Evolutionary conservation across 64 coral and sea anemone species (phyloP), one percentile per base, ranked within the genome.

Genomic region (Anthopleura sola): DNA sequence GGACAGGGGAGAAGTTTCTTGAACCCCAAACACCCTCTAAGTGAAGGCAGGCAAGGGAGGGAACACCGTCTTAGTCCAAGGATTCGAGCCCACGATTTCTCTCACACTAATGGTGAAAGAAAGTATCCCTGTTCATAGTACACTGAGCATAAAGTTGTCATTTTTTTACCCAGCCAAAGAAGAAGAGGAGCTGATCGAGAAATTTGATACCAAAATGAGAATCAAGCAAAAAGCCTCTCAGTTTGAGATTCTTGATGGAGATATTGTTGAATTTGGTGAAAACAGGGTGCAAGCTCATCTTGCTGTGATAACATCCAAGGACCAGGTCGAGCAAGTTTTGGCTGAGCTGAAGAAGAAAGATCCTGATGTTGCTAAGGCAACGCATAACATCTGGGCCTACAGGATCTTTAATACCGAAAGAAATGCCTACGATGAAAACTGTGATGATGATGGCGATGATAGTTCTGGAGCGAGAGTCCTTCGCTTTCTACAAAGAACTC

Each of bases 231-330:
- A 62, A 62, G n/a, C 58, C 58, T 62, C 66, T 31, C 9, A 76
- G 6, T 79, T 79, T 79, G 37, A 79, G 1, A 44, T 79, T 37
- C 9, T 79, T 49, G 37, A 79, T 26, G 44, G 76, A 8, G 44
- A 79, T 24, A 49, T 79, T 28, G 1, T 79, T 24, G 38, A 79
- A 24, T 37, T 48, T 44, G 37, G 31, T 18, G 44, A 49, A 12
- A 79, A 49, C 76, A 79, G 34, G 37, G 37, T 44, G 11, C 76
- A 79, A 79, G 76, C 76, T 17, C 76, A 79, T 44, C 37, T 79
- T 79, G 76, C 76, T 49, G 36, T 39, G 0, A 49, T 79, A 9
- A 79, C 76, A 20, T 79, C 76, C 19, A 39, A 79, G 44, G 76
- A 48, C 6, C 76, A 79, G 18, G 76, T 23, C 16, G 76, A 79